Base-by-base conservation (phyloP, 2,888 invertebrate genomes). In the Stenurella melanura region DNA sequence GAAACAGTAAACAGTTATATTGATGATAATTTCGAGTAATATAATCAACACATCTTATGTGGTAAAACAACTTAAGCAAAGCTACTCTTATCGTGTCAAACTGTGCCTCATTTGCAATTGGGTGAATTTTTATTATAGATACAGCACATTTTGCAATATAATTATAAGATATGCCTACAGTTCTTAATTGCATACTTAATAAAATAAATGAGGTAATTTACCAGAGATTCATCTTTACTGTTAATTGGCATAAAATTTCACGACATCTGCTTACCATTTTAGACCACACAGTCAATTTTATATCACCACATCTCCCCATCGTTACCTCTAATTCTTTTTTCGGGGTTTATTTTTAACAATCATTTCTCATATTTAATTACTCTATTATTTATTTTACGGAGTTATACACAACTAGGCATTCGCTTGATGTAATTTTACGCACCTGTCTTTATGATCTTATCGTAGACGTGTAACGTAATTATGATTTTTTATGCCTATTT, bases 231-330 rank as follows among this genome's bases (percentile, higher is more conserved):
- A 82, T 82, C 80, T 78, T 78, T 74, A 38, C 63, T 68, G 77
- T 81, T 81, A 87, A 87, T 87, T 87, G 85, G 86, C 85, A 85
- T 83, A 83, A 84, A 85, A 86, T 85, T 85, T 84, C 80, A 80
- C 74, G 71, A 79, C 84, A 86, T 85, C 86, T 87, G 86, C 85
- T 84, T 76, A 83, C 83, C 81, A 83, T 84, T 83, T 83, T 75
- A 79, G 85, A 85, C 84, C 83, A 83, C 84, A 84, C 84, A 83
- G 75, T 71, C 50, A 69, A 80, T 73, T 73, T 75, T 67, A 54
- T 79, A 78, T 78, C 78, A 63, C 60, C 60, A 54, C 71, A 73
- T 74, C 74, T 73, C 72, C 69, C 74, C 73, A 42, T 64, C 19
- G 50, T 64, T 64, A 64, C 18, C 42, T 42, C 64, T 18, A 30